Evolutionary conservation across 2,113 vertebrate species (phyloP).

Genomic region (Acinonyx jubatus): DNA sequence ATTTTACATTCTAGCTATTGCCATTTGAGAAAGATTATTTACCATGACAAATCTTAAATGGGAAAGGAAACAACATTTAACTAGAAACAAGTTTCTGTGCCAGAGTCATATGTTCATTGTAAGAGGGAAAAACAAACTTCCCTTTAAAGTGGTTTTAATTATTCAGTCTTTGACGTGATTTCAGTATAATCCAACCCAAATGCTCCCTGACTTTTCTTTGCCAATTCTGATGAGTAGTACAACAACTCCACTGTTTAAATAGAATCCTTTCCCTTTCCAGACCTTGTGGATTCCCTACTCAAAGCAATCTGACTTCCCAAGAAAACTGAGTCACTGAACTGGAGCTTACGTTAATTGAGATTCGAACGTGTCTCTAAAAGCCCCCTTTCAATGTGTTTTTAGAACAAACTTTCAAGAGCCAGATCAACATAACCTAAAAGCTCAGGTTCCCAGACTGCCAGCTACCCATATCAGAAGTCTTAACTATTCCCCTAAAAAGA

Average conservation of each 20-base stretch:
- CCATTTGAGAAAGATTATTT: constrained; percentile 12
- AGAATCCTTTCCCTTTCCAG: constrained; percentile 9
- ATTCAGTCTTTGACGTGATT: constrained; percentile 68
- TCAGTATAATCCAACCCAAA: constrained; percentile 56
- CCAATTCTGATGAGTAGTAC: background rate
- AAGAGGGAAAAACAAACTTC: constrained; percentile 69
- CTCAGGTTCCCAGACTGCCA: background rate
- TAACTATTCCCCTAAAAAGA: background rate
- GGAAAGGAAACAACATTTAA: constrained; percentile 67
- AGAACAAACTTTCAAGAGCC: background rate
- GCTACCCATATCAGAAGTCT: background rate
- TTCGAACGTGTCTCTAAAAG: background rate
- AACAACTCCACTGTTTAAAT: background rate
- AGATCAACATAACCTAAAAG: background rate
- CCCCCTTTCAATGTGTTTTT: background rate
- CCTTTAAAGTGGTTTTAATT: constrained; percentile 73
- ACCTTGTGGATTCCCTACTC: background rate
- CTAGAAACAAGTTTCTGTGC: constrained; percentile 51
- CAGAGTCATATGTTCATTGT: background rate
- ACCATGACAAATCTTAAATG: constrained; percentile 58
- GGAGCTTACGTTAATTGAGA: background rate
- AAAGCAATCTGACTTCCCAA: background rate
- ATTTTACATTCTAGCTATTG: background rate
- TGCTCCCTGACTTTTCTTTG: background rate
- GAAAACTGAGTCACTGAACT: constrained; percentile 18